Evolutionary conservation across 2,797 vertebrate genomes (phyloP).

Genomic region (Anniella stebbinsi): DNA sequence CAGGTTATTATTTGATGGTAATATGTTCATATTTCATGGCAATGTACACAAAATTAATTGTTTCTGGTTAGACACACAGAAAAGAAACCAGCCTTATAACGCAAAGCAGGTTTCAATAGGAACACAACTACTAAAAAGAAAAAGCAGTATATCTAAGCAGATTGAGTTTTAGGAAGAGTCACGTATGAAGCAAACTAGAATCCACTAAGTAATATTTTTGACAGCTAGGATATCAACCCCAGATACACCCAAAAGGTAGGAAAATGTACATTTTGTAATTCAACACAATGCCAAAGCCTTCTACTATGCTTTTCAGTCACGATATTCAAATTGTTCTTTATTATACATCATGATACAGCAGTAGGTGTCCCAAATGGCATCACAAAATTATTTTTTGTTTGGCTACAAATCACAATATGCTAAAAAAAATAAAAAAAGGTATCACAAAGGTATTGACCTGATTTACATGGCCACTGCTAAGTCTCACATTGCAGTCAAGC

Average conservation of each 20-base stretch:
- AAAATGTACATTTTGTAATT: background rate
- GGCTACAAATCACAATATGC: background rate
- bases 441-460: too few species aligned
- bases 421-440: background rate
- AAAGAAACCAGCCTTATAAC: background rate
- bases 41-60: background rate
- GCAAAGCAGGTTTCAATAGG: background rate
- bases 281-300: background rate
- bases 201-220: background rate
- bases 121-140: background rate
- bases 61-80: background rate
- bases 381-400: background rate
- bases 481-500: background rate
- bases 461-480: background rate
- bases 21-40: background rate
- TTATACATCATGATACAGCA: background rate
- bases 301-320: background rate
- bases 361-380: background rate
- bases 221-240: background rate
- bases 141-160: background rate
- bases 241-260: background rate
- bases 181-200: background rate
- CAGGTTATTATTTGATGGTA: background rate
- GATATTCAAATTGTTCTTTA: background rate
- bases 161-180: background rate